Base-by-base conservation (phyloP, 2,113 vertebrate species). In the Poeciliopsis prolifica region DNA sequence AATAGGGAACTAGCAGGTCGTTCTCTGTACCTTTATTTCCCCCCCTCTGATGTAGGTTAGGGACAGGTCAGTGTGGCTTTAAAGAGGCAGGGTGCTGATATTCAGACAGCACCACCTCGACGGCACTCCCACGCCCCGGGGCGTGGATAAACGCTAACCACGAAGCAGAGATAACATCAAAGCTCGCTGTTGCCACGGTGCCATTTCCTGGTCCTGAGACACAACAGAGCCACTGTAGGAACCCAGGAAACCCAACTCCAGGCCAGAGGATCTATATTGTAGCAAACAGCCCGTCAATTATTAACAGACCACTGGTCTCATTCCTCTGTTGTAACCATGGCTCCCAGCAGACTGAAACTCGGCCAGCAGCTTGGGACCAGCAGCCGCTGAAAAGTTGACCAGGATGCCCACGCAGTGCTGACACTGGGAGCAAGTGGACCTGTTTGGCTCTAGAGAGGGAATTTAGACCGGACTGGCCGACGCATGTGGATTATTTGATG, bases 221-320 rank as follows among this genome's bases (percentile, higher is more conserved):
- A 78, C 22, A 4, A 40, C 68, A 14, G 31, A 37, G 65, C 30
- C 71, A 77, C 80, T 80, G 72, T 5, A 86, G 79, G 80, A 76
- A 84, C 80, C 83, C 77, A 44, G 77, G 81, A 85, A 88, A 85
- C 77, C 83, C 88, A 79, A 78, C 83, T 85, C 79, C 22, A 42
- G 61, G 77, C 74, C 70, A 66, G 77, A 80, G 82, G 76, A 85
- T 68, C 77, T 74, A 30, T 66, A 78, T 80, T 75, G 84, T 58
- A 75, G 87, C 87, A 89, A 92, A 90, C 88, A 86, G 62, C 83
- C 77, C 48, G 68, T 94, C 83, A 94, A 94, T 94, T 91, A 95
- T 95, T 94, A 90, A 94, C 88, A 77, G 75, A 44, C 79, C 80
- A 74, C 77, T 30, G 88, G 86, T 91, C 92, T 91, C 87, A 91